Conservation (phyloP, 1,140 invertebrate species). For the Contarinia nasturtii region DNA sequence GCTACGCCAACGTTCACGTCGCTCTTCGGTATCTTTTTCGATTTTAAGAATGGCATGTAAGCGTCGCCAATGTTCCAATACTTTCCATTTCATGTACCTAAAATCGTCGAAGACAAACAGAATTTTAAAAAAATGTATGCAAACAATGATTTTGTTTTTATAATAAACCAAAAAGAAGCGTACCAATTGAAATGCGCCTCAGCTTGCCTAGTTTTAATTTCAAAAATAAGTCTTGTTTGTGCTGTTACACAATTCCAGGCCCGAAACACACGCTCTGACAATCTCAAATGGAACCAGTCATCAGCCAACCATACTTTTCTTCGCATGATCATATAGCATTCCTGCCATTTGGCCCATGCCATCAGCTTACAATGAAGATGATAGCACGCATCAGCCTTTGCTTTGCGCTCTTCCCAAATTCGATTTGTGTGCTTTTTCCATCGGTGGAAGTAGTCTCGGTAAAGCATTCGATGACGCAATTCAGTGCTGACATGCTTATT, state of each 20-base stretch:
- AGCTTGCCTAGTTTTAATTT: slow-evolving; percentile 28
- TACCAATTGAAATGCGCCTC: slow-evolving; percentile 32
- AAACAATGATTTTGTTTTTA: slow-evolving; percentile 1
- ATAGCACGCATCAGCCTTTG: slow-evolving; percentile 26
- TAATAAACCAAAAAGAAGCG: too few relatives aligned
- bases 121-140: background rate
- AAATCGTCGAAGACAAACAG: background rate
- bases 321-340: slow-evolving; percentile 24
- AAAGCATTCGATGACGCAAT: slow-evolving; percentile 24
- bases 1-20: slow-evolving; percentile 39
- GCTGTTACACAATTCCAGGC: slow-evolving; percentile 26
- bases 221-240: slow-evolving; percentile 22
- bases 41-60: slow-evolving; percentile 35
- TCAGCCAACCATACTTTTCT: slow-evolving; percentile 35
- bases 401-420: slow-evolving; percentile 25
- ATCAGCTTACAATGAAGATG: slow-evolving; percentile 23
- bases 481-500: slow-evolving; percentile 25
- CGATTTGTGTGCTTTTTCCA: slow-evolving; percentile 29
- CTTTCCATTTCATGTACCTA: slow-evolving; percentile 35
- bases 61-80: slow-evolving; percentile 36
- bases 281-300: slow-evolving; percentile 34
- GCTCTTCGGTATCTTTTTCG: slow-evolving; percentile 38
- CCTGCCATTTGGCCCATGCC: slow-evolving; percentile 21
- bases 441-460: slow-evolving; percentile 26
- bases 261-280: slow-evolving; percentile 29